Percentiles rank a stretch among this genome's conserved stretches.
Evolutionary conservation across 2,888 invertebrate species (phyloP).

Genomic region (Hyles lineata): DNA sequence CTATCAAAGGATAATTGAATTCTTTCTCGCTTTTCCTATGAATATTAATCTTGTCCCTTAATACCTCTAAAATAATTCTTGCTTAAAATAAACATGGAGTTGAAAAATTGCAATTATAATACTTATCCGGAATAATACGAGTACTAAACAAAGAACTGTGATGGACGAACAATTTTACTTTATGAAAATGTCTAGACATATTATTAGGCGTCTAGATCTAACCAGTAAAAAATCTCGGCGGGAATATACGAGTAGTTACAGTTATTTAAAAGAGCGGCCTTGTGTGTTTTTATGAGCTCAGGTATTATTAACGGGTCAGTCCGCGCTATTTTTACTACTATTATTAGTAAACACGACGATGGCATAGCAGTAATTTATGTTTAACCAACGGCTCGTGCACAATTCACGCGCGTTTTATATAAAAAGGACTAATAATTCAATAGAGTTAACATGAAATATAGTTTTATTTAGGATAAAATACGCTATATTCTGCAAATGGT

Average conservation of each 20-base stretch:
- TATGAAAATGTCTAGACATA: constrained; percentile 13
- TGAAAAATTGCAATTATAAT: not conserved
- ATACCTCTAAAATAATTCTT: too few species aligned
- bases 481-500: not conserved
- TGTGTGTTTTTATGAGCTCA: constrained; percentile 14
- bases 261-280: constrained; percentile 17
- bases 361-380: constrained; percentile 5
- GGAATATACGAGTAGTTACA: constrained; percentile 12
- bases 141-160: not conserved
- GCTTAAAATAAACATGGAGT: not conserved
- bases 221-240: constrained; percentile 1
- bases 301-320: constrained; percentile 11
- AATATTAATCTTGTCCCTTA: too few species aligned
- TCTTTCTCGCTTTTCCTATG: too few species aligned
- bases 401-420: constrained; percentile 4
- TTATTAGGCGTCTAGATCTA: constrained; percentile 2
- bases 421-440: not conserved
- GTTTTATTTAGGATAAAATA: not conserved
- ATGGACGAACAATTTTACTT: not conserved
- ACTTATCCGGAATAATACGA: not conserved
- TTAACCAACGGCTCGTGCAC: not conserved
- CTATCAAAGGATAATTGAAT: too few species aligned
- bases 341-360: constrained; percentile 15
- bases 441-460: not conserved
- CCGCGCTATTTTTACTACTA: constrained; percentile 10